Evolutionary conservation across 2,888 invertebrate species (phyloP).

Genomic region (Callimorpha dominula): DNA sequence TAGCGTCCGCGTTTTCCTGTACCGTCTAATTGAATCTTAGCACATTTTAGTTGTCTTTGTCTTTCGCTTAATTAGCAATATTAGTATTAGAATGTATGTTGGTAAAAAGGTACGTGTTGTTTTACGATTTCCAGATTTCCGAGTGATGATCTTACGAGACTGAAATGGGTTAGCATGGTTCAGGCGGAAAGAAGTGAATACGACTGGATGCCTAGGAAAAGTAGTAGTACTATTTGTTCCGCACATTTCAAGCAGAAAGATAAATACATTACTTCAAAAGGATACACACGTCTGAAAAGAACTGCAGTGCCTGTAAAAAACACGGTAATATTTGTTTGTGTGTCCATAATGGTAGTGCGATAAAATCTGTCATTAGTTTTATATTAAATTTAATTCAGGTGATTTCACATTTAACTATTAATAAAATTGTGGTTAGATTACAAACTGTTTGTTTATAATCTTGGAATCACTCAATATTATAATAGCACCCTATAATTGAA

Average conservation of each 20-base stretch:
- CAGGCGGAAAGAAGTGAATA: constrained; percentile 20
- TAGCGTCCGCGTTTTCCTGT: neutral
- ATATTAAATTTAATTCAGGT: too few relatives aligned
- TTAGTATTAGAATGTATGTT: neutral
- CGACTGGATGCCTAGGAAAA: constrained; percentile 16
- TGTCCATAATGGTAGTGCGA: too few relatives aligned
- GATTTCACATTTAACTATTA: too few relatives aligned
- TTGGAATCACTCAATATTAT: too few relatives aligned
- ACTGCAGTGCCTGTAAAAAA: neutral
- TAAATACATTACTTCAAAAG: neutral
- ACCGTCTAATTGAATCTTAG: neutral
- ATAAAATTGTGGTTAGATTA: too few relatives aligned
- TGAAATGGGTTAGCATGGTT: constrained; percentile 16
- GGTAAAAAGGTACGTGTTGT: neutral
- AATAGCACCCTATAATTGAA: too few relatives aligned
- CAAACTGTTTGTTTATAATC: too few relatives aligned
- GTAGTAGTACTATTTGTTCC: constrained; percentile 21
- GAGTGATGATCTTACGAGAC: constrained; percentile 13
- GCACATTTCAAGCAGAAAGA: constrained; percentile 19
- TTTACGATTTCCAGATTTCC: constrained; percentile 5
- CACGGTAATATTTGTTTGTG: neutral
- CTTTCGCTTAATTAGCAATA: neutral
- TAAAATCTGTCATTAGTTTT: too few relatives aligned
- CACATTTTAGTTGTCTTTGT: neutral
- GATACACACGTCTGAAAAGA: neutral